A percentile compares a stretch with the other conserved stretches of the same genome.
phyloP scores from a whole-genome alignment of 2,888 invertebrate genomes.

The Eupeodes latifasciatus region DNA sequence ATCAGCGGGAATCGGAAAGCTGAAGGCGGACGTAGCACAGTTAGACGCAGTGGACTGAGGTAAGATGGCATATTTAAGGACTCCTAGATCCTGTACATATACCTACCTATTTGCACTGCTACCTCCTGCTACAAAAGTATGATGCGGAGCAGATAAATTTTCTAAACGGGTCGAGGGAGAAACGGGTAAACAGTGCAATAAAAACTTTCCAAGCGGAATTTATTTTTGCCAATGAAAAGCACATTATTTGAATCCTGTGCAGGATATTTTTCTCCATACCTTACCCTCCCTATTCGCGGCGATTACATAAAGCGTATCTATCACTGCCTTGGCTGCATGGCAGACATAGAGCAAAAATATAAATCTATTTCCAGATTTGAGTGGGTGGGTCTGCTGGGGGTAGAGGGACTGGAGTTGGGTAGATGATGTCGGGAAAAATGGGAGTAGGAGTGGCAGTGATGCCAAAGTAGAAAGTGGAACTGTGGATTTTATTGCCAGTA shows the following conservation, averaged over 20 bases:
- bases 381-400: background rate
- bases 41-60: slow-evolving; percentile 32
- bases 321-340: slow-evolving; percentile 58
- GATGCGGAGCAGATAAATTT: slow-evolving; percentile 59
- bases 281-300: background rate
- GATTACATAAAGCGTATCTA: slow-evolving; percentile 48
- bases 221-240: slow-evolving; percentile 76
- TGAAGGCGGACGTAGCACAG: slow-evolving; percentile 3
- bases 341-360: slow-evolving; percentile 49
- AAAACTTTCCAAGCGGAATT: slow-evolving; percentile 76
- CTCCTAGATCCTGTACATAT: slow-evolving; percentile 4
- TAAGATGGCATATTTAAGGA: slow-evolving; percentile 54
- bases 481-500: slow-evolving; percentile 66
- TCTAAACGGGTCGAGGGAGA: slow-evolving; percentile 52
- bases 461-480: slow-evolving; percentile 61
- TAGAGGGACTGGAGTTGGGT: background rate
- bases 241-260: slow-evolving; percentile 75
- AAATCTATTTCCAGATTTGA: slow-evolving; percentile 65
- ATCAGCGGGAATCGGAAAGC: no score
- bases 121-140: background rate
- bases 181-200: slow-evolving; percentile 56
- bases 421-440: background rate
- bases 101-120: background rate
- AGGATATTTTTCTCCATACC: slow-evolving; percentile 43
- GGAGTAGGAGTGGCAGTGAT: slow-evolving; percentile 30